Percentiles rank a stretch among this genome's conserved stretches.
These are phyloP conservation scores for Hypena proboscidalis DNA, from an alignment of 2,888 invertebrate genomes.

Conservation along the genomic window DNA sequence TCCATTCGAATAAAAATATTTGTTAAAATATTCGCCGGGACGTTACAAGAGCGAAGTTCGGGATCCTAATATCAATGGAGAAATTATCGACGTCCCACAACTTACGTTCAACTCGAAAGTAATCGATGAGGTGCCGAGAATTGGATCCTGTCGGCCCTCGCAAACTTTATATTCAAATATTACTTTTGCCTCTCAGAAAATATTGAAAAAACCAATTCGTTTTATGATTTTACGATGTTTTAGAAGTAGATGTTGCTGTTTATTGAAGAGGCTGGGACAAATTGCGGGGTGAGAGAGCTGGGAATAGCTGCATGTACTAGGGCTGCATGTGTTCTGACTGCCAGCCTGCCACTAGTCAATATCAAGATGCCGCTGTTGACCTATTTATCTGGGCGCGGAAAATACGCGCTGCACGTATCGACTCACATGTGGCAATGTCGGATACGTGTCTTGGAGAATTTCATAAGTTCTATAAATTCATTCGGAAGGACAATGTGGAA, in stretches of 20 bases:
- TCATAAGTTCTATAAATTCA: background rate
- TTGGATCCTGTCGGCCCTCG: conserved; percentile 32
- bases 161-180: conserved; percentile 46
- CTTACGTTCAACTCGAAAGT: conserved; percentile 40
- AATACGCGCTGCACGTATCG: conserved; percentile 38
- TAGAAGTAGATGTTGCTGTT: background rate
- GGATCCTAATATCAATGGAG: conserved; percentile 45
- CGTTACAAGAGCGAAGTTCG: conserved; percentile 29
- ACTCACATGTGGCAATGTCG: conserved; percentile 11
- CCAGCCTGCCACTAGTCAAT: conserved; percentile 35
- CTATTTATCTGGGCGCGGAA: conserved; percentile 35
- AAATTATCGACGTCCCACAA: conserved; percentile 43
- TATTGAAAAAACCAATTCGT: conserved; percentile 31
- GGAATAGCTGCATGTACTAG: conserved; percentile 12
- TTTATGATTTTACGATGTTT: conserved; percentile 11
- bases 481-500: no score
- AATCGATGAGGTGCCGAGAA: conserved; percentile 53
- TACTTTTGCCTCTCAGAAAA: conserved; percentile 22
- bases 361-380: conserved; percentile 42
- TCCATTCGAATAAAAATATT: conserved; percentile 28
- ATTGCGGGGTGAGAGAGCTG: background rate
- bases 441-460: background rate
- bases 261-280: conserved; percentile 6
- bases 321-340: conserved; percentile 14
- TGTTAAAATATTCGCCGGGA: conserved; percentile 30